These are phyloP conservation scores for Lathamus discolor DNA, from an alignment of 2,113 vertebrate species.

Conservation along the genomic window DNA sequence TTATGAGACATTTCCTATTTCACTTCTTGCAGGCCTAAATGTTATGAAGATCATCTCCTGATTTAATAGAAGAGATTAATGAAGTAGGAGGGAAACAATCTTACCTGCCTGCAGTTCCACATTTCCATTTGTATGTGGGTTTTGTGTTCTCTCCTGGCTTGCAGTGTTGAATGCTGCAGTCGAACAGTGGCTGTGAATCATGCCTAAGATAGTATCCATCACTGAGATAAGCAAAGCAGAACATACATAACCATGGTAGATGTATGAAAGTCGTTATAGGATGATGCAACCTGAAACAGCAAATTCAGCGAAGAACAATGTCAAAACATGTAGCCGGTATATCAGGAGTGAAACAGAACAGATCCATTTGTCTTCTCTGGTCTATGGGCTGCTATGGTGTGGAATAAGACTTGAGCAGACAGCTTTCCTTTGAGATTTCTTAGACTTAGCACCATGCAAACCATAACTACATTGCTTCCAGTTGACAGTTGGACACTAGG, in stretches of 20 bases:
- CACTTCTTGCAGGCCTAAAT: background rate
- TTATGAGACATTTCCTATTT: background rate
- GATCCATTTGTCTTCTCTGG: background rate
- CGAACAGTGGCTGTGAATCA: background rate
- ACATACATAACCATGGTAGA: fast-evolving
- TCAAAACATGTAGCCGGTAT: fast-evolving
- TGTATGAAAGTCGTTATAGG: background rate
- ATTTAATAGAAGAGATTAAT: background rate
- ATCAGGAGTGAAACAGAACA: background rate
- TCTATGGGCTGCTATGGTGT: fast-evolving
- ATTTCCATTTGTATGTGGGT: background rate
- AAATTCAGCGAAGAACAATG: background rate
- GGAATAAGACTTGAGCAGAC: background rate
- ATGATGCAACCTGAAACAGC: background rate
- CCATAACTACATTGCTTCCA: fast-evolving
- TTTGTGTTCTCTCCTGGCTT: background rate
- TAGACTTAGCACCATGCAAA: fast-evolving
- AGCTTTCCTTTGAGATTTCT: background rate
- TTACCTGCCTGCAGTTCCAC: background rate
- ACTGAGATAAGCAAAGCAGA: background rate
- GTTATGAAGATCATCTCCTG: background rate
- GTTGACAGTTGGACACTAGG: background rate
- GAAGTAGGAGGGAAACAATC: background rate
- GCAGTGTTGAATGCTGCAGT: background rate
- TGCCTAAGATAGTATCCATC: background rate